A percentile compares a stretch with the other conserved stretches of the same genome.
phyloP scores from a whole-genome alignment of 2,113 vertebrate genomes.

The Blennius ocellaris region DNA sequence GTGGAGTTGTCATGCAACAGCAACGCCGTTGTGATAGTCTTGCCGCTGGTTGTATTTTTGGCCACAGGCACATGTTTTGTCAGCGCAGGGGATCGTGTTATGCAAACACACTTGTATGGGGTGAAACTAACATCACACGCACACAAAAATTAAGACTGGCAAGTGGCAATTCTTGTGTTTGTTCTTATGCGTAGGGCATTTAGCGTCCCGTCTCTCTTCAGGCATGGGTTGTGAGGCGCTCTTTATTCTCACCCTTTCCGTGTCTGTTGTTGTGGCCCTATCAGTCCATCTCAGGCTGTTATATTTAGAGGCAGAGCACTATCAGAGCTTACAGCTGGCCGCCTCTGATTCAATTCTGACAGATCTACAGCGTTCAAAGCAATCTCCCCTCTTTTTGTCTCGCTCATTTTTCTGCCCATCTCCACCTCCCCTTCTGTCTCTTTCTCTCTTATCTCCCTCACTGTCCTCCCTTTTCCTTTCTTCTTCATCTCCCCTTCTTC shows the following conservation, averaged over 20 bases:
- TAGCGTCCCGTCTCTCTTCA: constrained; percentile 7
- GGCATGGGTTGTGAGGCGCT: constrained; percentile 31
- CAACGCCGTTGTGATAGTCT: constrained; percentile 3
- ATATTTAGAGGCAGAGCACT: constrained; percentile 71
- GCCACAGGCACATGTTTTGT: constrained; percentile 1
- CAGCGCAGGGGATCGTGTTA: constrained; percentile 9
- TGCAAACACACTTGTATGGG: constrained; percentile 21
- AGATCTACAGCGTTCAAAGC: constrained; percentile 67
- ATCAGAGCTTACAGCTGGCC: constrained; percentile 70
- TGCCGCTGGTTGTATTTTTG: constrained; percentile 14
- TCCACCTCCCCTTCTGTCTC: constrained; percentile 1
- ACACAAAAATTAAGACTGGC: constrained; percentile 5
- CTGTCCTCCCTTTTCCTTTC: neutral
- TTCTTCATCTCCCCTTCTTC: neutral
- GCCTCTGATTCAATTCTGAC: constrained; percentile 75
- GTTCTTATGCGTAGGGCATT: constrained; percentile 2
- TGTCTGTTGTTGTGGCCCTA: constrained; percentile 51
- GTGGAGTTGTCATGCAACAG: constrained; percentile 6
- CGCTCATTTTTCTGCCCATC: constrained; percentile 47
- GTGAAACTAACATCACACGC: constrained; percentile 31
- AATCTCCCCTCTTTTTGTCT: constrained; percentile 65
- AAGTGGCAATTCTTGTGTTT: constrained; percentile 7
- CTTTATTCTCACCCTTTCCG: constrained; percentile 32
- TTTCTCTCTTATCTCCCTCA: constrained; percentile 3
- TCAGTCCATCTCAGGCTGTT: constrained; percentile 68